Evolutionary conservation across 2,888 invertebrate genomes (phyloP), one percentile per base, ranked within the genome.

Genomic region (Amiota minor): DNA sequence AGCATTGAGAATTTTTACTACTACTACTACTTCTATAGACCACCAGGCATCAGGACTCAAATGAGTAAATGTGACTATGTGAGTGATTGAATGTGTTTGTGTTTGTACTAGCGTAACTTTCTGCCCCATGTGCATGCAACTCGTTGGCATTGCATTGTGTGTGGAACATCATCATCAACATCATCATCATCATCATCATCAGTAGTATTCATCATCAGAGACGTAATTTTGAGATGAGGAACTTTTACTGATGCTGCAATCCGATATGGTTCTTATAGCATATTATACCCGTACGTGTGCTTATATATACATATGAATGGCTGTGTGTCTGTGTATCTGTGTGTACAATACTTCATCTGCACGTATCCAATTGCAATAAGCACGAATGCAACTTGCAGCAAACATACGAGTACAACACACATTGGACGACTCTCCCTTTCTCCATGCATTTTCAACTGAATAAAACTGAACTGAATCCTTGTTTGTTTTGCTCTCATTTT

Each of bases 171-270:
- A 78, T 81, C 72, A 78, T 75, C 76, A 68, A 62, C 82, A 77
- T 81, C 75, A 78, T 83, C 76, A 79, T 79, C 72, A 50, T 46
- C 35, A 35, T 35, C 6, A 35, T 35, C 23, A 23, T 3, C 1
- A 3, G 3, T n/a, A n/a, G n/a, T n/a, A n/a, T n/a, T n/a, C 23
- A 75, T 23, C 18, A 53, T 73, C 50, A 73, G n/a, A n/a, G n/a
- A n/a, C n/a, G n/a, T 77, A 56, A 76, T 76, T 3, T 6, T 35
- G 35, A 78, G 59, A 76, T 73, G 76, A 65, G 61, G 55, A 35
- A 71, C 18, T 56, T 71, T 71, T 71, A 47, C 59, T 59, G 77
- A 68, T 78, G 77, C 71, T 85, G 83, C 83, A 83, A 83, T 84
- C 78, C 78, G 83, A 83, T 86, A 83, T 76, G n/a, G 75, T 65